Evolutionary conservation across 2,797 vertebrate species (phyloP), one percentile per base, ranked within the genome.

Genomic region (Myripristis murdjan): DNA sequence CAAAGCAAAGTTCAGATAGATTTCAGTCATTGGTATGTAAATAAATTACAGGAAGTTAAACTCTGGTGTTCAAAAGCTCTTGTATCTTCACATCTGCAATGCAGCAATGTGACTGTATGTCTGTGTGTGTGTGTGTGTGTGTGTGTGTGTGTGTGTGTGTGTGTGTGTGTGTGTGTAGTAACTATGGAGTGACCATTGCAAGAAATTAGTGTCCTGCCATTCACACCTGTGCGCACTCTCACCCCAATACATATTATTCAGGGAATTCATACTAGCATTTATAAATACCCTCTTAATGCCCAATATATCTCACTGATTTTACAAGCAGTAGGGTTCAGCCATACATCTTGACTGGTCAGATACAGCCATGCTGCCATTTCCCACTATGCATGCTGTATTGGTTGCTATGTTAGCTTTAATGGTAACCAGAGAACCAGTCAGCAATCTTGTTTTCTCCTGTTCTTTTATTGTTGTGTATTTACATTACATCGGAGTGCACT

Each of bases 381-480:
- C 82, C 52, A 37, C 37, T 46, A 52, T 75, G 61, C 28, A 16
- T 56, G 70, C 54, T 70, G 62, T 20, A 26, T 69, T 77, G 76
- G 82, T 87, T 85, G 77, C 83, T 67, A 81, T 85, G 72, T 72
- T 78, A 82, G 83, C 85, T n/a, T 70, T 53, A 63, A 26, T 37
- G 41, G 54, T 26, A 64, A 56, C 62, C 67, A 62, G 60, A 62
- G 57, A 75, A 52, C 51, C 23, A 18, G 54, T 67, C 53, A 64
- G 33, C 63, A 70, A 11, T 73, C 56, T 23, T 44, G 43, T 44
- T 44, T 44, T 44, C 43, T 52, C 8, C 16, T 49, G 11, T 52
- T 58, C n/a, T 57, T 9, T 16, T 16, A 56, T 43, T 56, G 35
- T 43, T 52, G 20, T 12, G 12, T 26, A 52, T 52, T 11, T 51